A percentile compares a stretch with the other conserved stretches of the same genome.
Conservation (phyloP, 2,888 invertebrate species). For the Drosophila silvestris region DNA sequence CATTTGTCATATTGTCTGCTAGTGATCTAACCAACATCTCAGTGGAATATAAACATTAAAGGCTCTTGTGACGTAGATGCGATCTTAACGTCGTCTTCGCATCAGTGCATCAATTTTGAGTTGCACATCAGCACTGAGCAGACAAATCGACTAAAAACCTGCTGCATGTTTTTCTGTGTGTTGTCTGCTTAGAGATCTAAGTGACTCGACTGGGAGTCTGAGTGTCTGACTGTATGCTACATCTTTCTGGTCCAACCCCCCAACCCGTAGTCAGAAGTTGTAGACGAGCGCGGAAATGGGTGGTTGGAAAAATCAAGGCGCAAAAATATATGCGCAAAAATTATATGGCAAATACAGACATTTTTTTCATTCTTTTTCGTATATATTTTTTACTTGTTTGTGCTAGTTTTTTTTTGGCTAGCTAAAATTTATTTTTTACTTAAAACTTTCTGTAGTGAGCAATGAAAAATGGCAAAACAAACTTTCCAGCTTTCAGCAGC, state of each 20-base stretch:
- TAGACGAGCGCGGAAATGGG: constrained; percentile 35
- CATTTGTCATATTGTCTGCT: neutral
- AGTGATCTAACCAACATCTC: neutral
- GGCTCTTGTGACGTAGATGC: neutral
- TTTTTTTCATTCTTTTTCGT: constrained; percentile 25
- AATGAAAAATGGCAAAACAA: constrained; percentile 79
- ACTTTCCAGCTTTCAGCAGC: constrained; percentile 75
- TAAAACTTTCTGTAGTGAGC: constrained; percentile 80
- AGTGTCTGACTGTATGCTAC: constrained; percentile 2
- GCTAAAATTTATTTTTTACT: constrained; percentile 79
- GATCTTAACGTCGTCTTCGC: neutral
- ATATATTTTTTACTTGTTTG: constrained; percentile 31
- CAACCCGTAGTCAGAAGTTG: neutral
- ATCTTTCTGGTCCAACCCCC: constrained; percentile 11
- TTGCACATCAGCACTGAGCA: neutral
- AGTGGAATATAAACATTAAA: neutral
- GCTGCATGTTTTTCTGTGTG: neutral
- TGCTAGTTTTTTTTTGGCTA: constrained; percentile 55
- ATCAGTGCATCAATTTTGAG: neutral
- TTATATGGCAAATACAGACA: constrained; percentile 47
- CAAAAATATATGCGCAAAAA: constrained; percentile 60
- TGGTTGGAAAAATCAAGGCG: constrained; percentile 50
- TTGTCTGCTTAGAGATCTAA: constrained; percentile 11
- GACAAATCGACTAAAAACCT: neutral
- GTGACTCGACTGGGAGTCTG: constrained; percentile 32